Evolutionary conservation across 2,113 vertebrate species (phyloP), one percentile per base, ranked within the genome.

Genomic region (Austrofundulus limnaeus): DNA sequence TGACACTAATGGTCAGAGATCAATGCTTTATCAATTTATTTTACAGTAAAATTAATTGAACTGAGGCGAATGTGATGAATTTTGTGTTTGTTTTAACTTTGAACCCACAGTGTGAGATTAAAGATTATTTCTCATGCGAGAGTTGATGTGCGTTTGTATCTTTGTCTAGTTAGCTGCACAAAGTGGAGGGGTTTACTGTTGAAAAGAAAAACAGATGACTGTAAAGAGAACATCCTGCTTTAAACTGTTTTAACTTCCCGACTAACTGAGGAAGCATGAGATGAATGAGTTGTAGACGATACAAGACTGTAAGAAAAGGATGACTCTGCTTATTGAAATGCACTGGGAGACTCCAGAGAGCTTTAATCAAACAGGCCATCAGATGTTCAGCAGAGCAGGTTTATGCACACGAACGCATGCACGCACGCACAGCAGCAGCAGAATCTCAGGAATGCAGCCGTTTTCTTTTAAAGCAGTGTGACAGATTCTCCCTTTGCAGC

Each of bases 281-380:
- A 39, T 52, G 46, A 60, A 60, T 1, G 2, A 50, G 19, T 51
- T 21, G 20, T 34, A 42, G 1, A 51, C 19, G 15, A 53, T 50
- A 68, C 48, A 28, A 6, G 6, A 38, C 5, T 34, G 28, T 28
- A 28, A 45, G n/a, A 34, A 31, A 11, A 31, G 24, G 48, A 49
- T 65, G 39, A 17, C 1, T 59, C 60, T 52, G 25, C 42, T 71
- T 67, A 58, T 75, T 80, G 51, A 77, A 70, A 77, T 66, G 76
- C 65, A 55, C 43, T 12, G 6, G 1, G 12, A 50, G 49, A 60
- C 52, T 66, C 59, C 48, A 48, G 42, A 76, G 72, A 81, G 66
- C 63, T 71, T 58, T 69, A 75, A 73, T 82, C 64, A 75, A 56
- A 73, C 47, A 56, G 43, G 9, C 67, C 42, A 66, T 80, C 64